Base-by-base conservation (phyloP, 2,113 vertebrate species). In the Nicator chloris region DNA sequence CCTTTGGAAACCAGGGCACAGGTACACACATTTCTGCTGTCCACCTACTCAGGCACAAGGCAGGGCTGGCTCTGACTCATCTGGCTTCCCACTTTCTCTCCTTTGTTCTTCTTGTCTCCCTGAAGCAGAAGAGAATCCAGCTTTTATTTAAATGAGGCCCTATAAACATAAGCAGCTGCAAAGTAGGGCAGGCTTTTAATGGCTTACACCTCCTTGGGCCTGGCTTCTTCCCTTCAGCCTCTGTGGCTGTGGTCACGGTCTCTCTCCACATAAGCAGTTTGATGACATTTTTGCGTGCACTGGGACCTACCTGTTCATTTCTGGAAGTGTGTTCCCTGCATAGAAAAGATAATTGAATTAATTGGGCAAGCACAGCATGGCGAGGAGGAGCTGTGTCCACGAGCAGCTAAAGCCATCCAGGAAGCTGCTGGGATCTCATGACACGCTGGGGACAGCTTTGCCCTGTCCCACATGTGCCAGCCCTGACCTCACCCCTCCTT, bases 71-170 rank as follows among this genome's bases (percentile, higher is more conserved):
- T 92, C 53, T 92, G 86, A 95, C 61, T 88, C 88, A 85, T 63
- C 75, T 76, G 88, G 47, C 91, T 88, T 93, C 72, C 81, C 69
- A 78, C 85, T 66, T 94, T 51, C 42, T 69, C 54, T 64, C 51
- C 31, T 76, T 94, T 93, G 64, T 92, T 92, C 35, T 92, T 65
- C 40, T 77, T 68, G 35, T 92, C 30, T 76, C 75, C n/a, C 76
- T 53, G 59, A 93, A 86, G 88, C 66, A 70, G 71, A 45, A 86
- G 68, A 82, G 37, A 57, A 88, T 57, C 15, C n/a, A 66, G 57
- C 40, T 92, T 91, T 95, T 77, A 88, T 86, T 88, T 61, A 88
- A 92, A 86, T 65, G 64, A 83, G 47, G 24, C 37, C 33, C 39
- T 68, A 63, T 81, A 88, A 86, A 45, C 64, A 70, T 23, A 42